These are phyloP conservation scores for Drosophila maculinotata DNA, from an alignment of 2,888 invertebrate species.

Conservation along the genomic window DNA sequence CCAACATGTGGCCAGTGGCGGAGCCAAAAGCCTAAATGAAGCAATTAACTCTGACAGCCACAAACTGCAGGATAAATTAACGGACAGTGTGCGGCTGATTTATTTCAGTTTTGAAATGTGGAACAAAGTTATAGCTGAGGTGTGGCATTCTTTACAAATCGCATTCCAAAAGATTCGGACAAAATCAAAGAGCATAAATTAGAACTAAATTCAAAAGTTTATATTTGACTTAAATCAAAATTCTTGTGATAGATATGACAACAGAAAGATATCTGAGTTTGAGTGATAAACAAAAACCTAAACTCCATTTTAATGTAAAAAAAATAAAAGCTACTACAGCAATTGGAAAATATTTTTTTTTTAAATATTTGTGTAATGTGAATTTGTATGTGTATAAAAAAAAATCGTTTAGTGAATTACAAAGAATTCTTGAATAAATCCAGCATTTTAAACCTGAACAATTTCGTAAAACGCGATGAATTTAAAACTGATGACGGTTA, in stretches of 20 bases:
- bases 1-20: constrained; percentile 31
- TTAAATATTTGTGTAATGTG: no score
- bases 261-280: background rate
- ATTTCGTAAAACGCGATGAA: no score
- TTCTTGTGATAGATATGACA: background rate
- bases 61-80: constrained; percentile 38
- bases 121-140: background rate
- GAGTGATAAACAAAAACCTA: no score
- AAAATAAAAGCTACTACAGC: no score
- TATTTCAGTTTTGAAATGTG: background rate
- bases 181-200: background rate
- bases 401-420: no score
- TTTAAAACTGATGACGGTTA: no score
- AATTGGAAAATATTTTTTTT: no score
- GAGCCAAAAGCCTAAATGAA: constrained; percentile 19
- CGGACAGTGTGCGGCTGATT: background rate
- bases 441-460: no score
- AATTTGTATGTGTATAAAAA: no score
- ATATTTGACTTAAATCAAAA: background rate
- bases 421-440: no score
- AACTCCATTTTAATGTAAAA: background rate
- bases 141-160: constrained; percentile 7
- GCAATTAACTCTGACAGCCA: constrained; percentile 19
- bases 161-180: background rate
- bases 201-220: background rate